Base-by-base conservation (phyloP, 1,140 invertebrate genomes). In the Drosophila busckii region DNA sequence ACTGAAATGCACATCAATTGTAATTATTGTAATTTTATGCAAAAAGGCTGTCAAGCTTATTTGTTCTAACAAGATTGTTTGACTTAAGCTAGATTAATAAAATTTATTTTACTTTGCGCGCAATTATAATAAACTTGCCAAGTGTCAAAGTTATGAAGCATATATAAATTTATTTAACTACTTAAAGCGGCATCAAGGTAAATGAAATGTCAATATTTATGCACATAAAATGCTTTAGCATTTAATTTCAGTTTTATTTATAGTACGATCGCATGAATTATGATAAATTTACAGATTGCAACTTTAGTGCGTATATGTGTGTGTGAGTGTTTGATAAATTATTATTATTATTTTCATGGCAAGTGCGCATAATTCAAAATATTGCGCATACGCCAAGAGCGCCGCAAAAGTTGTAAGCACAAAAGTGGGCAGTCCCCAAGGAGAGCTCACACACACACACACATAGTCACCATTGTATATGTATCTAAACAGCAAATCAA, bases 401-500 rank as follows among this genome's bases (percentile, higher is more conserved):
- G 73, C 75, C 68, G n/a, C 4, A 3, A 4, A 16, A n/a, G n/a
- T n/a, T n/a, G n/a, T n/a, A n/a, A 38, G 29, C 37, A 44, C 15
- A 3, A 70, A 80, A 84, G 70, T 68, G 76, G 78, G 78, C 78
- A 44, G 76, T 84, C 63, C 78, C 70, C 46, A 64, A 58, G 62
- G 71, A 53, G 41, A 13, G 23, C 7, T 23, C 49, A 23, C 22
- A 15, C 8, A 52, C 23, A 40, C 31, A 42, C 31, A 32, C 20
- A 35, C 9, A 13, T 9, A 38, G 10, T 1, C 19, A 12, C 10
- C 25, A 19, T 37, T 31, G 34, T 23, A 45, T 17, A 38, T 46
- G 60, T 84, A 82, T 82, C 76, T 82, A 76, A 71, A 83, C 78
- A 70, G 59, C 59, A 84, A 70, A 78, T 76, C 73, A 76, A 84